phyloP scores from a whole-genome alignment of 2,797 vertebrate genomes.

The Smutsia temminckii region DNA sequence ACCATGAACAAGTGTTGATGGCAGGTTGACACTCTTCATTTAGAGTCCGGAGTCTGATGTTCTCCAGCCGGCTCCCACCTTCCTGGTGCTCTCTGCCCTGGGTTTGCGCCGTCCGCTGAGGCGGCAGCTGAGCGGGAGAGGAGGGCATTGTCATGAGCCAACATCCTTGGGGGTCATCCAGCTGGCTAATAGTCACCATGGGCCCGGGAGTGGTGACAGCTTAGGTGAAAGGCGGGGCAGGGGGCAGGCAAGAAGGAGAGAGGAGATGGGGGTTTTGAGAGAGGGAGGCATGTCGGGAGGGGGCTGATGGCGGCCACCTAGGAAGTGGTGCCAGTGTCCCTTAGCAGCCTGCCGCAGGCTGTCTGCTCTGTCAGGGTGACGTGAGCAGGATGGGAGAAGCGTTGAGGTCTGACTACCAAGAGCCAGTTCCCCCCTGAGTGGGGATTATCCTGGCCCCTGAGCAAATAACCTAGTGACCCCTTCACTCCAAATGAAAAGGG shows the following conservation, averaged over 20 bases:
- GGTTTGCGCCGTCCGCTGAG: fast-evolving
- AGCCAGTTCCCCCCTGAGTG: fast-evolving
- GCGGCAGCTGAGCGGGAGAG: fast-evolving
- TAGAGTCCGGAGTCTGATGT: fast-evolving
- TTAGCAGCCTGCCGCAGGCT: fast-evolving
- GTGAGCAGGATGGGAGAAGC: neutral
- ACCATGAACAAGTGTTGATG: too few relatives aligned
- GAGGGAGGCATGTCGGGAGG: neutral
- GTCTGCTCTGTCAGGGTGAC: fast-evolving
- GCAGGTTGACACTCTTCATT: neutral
- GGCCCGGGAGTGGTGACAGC: fast-evolving
- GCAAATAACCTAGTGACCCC: neutral
- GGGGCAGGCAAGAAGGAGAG: too few relatives aligned
- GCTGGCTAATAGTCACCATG: fast-evolving
- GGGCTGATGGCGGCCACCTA: too few relatives aligned
- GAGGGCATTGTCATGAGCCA: fast-evolving
- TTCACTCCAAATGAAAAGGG: neutral
- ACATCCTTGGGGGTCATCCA: too few relatives aligned
- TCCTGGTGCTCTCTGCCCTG: neutral
- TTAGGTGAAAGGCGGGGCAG: fast-evolving
- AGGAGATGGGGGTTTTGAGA: too few relatives aligned
- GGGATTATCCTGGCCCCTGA: neutral
- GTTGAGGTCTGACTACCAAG: neutral
- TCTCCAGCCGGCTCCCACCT: fast-evolving
- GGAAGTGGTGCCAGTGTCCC: fast-evolving